Percentiles rank a stretch among this genome's conserved stretches.
Evolutionary conservation across 1,140 invertebrate species (phyloP).

Genomic region (Caerostris darwini): DNA sequence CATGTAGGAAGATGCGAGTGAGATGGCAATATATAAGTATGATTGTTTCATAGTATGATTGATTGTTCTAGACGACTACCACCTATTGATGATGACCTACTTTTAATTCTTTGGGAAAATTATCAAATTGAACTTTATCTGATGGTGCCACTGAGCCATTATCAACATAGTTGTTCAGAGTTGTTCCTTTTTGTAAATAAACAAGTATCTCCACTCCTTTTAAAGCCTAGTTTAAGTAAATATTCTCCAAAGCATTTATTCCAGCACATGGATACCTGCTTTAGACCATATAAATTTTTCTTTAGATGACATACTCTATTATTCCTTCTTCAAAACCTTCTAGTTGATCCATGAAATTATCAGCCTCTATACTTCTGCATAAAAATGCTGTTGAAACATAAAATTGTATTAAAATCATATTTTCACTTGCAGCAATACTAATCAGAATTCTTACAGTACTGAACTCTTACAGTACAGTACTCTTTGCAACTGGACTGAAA

Average conservation of each 20-base stretch:
- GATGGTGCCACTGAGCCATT: background rate
- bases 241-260: background rate
- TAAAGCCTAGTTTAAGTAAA: background rate
- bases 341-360: background rate
- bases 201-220: background rate
- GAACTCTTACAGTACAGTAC: background rate
- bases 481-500: background rate
- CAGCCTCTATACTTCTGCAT: background rate
- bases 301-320: background rate
- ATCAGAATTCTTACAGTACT: background rate
- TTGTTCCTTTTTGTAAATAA: background rate
- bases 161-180: background rate
- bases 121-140: background rate
- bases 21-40: too few species aligned
- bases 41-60: too few species aligned
- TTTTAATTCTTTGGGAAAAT: background rate
- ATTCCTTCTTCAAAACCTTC: background rate
- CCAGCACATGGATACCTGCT: background rate
- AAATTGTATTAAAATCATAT: background rate
- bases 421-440: background rate
- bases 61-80: too few species aligned
- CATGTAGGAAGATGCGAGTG: too few species aligned
- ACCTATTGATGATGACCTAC: background rate
- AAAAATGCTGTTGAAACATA: background rate
- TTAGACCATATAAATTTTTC: background rate